Evolutionary conservation across 2,113 vertebrate genomes (phyloP).

Genomic region (Aegotheles bennettii): DNA sequence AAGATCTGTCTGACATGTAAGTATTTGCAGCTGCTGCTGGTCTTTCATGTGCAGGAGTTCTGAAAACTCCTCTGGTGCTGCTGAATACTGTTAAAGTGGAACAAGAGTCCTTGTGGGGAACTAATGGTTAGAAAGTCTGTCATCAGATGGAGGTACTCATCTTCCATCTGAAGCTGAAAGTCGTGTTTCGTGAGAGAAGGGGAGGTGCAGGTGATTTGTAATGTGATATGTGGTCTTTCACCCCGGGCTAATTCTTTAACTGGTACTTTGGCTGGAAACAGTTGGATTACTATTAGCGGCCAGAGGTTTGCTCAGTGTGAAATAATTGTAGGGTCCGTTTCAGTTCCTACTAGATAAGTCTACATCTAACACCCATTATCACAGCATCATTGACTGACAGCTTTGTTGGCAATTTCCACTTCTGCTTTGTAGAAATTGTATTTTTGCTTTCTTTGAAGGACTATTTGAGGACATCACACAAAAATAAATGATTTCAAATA

Average conservation of each 20-base stretch:
- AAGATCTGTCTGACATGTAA: neutral
- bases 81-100: neutral
- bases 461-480: neutral
- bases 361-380: neutral
- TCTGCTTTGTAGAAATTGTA: neutral
- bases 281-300: neutral
- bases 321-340: neutral
- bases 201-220: neutral
- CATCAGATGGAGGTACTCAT: neutral
- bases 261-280: constrained; percentile 3
- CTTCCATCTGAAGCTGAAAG: neutral
- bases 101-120: neutral
- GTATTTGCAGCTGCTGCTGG: constrained; percentile 4
- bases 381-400: neutral
- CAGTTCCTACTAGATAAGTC: neutral
- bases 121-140: neutral
- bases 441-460: neutral
- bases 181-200: neutral
- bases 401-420: neutral
- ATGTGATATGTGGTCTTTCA: neutral
- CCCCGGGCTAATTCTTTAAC: constrained; percentile 31
- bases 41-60: neutral
- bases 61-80: neutral
- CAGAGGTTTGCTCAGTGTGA: neutral
- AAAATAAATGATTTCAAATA: neutral